These are phyloP conservation scores for Labeo rohita DNA, from an alignment of 2,113 vertebrate species.

Conservation along the genomic window DNA sequence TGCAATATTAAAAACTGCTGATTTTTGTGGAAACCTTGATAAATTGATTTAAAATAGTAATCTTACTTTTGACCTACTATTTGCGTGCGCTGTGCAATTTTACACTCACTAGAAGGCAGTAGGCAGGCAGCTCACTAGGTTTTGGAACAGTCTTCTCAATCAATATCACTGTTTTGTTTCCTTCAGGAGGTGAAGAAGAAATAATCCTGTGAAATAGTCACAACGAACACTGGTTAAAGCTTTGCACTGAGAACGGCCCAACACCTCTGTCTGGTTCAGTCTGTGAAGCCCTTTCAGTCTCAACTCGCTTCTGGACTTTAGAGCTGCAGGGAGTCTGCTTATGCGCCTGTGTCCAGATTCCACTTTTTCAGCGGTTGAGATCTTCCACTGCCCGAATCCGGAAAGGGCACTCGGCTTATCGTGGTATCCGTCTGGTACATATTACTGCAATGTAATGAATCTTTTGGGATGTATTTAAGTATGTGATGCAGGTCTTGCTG, in stretches of 20 bases:
- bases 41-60: no score
- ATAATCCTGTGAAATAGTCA: conserved; percentile 34
- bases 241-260: conserved; percentile 42
- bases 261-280: conserved; percentile 8
- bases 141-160: background rate
- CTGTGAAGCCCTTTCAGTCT: conserved; percentile 9
- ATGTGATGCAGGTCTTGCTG: conserved; percentile 54
- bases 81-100: no score
- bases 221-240: conserved; percentile 45
- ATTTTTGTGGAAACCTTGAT: no score
- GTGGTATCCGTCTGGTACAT: conserved; percentile 30
- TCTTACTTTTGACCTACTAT: background rate
- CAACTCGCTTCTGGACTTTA: conserved; percentile 33
- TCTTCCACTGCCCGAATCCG: background rate
- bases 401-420: background rate
- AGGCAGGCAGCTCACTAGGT: background rate
- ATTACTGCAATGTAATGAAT: conserved; percentile 28
- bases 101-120: background rate
- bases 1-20: background rate
- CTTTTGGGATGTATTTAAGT: conserved; percentile 41
- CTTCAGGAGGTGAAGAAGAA: conserved; percentile 19
- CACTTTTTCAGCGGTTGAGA: background rate
- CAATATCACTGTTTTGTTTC: background rate
- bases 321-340: background rate
- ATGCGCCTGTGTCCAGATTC: background rate